phyloP scores from a whole-genome alignment of 2,888 invertebrate species.

The Andrena bucephala region DNA sequence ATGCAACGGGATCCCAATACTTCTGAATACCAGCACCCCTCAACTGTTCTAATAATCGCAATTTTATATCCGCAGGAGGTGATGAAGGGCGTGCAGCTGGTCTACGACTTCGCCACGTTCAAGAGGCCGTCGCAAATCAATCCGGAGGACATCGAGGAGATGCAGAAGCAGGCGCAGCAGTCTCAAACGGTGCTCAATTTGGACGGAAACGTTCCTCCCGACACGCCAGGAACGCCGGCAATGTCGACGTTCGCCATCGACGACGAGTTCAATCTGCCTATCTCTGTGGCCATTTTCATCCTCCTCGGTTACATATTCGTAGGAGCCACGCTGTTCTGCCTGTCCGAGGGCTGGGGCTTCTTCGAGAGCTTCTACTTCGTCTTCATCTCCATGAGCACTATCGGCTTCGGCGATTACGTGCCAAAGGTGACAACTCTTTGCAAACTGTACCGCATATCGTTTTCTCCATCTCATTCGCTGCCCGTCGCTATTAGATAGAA shows the following conservation, averaged over 20 bases:
- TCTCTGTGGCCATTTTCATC: slow-evolving; percentile 94
- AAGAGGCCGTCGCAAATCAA: slow-evolving; percentile 90
- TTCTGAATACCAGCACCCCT: no score
- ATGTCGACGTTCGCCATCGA: slow-evolving; percentile 92
- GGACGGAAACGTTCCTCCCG: slow-evolving; percentile 84
- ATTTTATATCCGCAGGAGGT: slow-evolving; percentile 88
- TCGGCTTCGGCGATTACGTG: slow-evolving; percentile 97
- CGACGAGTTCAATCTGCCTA: slow-evolving; percentile 97
- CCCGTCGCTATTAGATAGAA: not conserved
- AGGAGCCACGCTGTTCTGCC: slow-evolving; percentile 92
- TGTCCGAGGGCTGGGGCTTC: slow-evolving; percentile 95
- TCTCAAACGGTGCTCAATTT: slow-evolving; percentile 77
- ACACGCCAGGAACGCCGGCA: slow-evolving; percentile 91
- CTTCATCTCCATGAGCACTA: slow-evolving; percentile 98
- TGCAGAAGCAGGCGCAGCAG: slow-evolving; percentile 77
- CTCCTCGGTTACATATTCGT: slow-evolving; percentile 94
- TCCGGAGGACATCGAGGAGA: slow-evolving; percentile 87
- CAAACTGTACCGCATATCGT: not conserved
- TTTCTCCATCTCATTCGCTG: not conserved
- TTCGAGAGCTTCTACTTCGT: slow-evolving; percentile 98
- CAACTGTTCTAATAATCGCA: not conserved
- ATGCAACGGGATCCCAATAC: no score
- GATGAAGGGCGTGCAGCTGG: slow-evolving; percentile 93
- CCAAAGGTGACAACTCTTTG: slow-evolving; percentile 87
- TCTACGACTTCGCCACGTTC: slow-evolving; percentile 92